These are phyloP conservation scores for Balearica regulorum DNA, from an alignment of 2,797 vertebrate genomes.

Conservation along the genomic window DNA sequence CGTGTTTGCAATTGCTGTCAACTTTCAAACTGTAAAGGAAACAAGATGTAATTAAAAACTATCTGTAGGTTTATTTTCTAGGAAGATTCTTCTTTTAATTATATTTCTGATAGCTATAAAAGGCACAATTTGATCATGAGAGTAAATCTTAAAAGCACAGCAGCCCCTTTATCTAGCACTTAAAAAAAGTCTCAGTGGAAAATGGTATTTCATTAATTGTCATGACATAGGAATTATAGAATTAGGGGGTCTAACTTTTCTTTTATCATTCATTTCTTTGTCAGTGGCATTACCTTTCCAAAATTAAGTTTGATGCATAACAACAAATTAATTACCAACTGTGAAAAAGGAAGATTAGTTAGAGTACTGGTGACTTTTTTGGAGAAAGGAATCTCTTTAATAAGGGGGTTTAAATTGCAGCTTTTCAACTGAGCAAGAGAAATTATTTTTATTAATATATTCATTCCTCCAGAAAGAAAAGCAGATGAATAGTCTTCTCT, in stretches of 20 bases:
- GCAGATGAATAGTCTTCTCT: background rate
- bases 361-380: conserved; percentile 2
- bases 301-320: conserved; percentile 49
- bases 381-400: conserved; percentile 6
- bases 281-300: conserved; percentile 47
- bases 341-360: background rate
- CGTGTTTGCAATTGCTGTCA: background rate
- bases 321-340: conserved; percentile 15
- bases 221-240: conserved; percentile 45
- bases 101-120: conserved; percentile 52
- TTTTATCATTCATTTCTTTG: conserved; percentile 57
- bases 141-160: conserved; percentile 56
- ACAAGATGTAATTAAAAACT: background rate
- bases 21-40: background rate
- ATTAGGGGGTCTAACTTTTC: conserved; percentile 36
- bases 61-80: conserved; percentile 21
- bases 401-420: background rate
- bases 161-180: conserved; percentile 18
- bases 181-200: conserved; percentile 33
- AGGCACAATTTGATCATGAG: conserved; percentile 15
- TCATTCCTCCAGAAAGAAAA: background rate
- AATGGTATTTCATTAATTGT: conserved; percentile 56
- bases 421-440: background rate
- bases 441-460: background rate
- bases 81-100: conserved; percentile 63